Conservation (phyloP, 2,888 invertebrate genomes). For the Nasonia oneida region DNA sequence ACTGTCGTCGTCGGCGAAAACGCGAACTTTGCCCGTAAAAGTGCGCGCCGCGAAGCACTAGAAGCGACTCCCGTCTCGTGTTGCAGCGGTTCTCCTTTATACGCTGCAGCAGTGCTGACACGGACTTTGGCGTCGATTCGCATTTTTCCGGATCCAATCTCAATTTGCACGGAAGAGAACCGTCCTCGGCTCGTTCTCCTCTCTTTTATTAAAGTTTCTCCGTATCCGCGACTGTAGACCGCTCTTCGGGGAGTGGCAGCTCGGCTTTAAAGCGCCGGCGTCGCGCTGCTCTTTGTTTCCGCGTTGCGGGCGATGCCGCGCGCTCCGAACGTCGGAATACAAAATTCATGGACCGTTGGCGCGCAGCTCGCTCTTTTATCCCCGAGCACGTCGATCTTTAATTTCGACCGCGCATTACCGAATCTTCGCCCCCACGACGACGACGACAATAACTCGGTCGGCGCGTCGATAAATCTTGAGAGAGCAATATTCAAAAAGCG, state of each 20-base stretch:
- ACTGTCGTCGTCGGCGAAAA: background rate
- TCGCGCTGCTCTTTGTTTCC: constrained; percentile 50
- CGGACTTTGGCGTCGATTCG: constrained; percentile 22
- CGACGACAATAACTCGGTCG: too few relatives aligned
- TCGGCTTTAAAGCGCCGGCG: constrained; percentile 60
- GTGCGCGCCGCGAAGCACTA: background rate
- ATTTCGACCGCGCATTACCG: too few relatives aligned
- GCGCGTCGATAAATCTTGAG: background rate
- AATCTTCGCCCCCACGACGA: too few relatives aligned
- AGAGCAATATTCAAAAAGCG: constrained; percentile 6
- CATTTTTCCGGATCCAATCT: constrained; percentile 41
- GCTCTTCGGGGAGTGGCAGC: constrained; percentile 22
- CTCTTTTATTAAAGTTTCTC: constrained; percentile 34
- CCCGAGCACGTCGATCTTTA: too few relatives aligned
- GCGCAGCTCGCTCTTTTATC: too few relatives aligned
- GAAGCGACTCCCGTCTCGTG: background rate
- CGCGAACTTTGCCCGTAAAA: background rate
- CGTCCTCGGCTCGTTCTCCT: background rate
- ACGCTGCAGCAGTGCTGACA: background rate
- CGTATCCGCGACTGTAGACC: background rate
- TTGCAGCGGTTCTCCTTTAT: background rate
- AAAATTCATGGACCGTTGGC: background rate
- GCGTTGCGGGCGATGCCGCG: constrained; percentile 33
- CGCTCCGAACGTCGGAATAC: background rate
- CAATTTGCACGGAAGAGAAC: constrained; percentile 25